Percentiles rank a stretch among this genome's conserved stretches.
Conservation (phyloP, 2,797 vertebrate genomes). For the Tragelaphus eurycerus region DNA sequence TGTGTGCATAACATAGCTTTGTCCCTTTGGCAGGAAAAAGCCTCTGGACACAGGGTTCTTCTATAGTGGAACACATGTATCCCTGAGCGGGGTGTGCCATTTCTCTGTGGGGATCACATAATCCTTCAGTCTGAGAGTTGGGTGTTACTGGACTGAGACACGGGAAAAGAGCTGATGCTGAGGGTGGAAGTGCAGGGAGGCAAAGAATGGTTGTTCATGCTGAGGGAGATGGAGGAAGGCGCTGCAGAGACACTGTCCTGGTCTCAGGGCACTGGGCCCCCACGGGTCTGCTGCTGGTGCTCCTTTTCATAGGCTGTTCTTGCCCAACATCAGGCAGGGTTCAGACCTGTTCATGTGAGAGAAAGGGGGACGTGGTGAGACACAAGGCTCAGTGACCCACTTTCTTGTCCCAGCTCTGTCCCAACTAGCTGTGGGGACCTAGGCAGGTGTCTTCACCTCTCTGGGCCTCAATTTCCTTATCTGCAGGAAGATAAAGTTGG, state of each 20-base stretch:
- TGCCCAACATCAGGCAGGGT: background rate
- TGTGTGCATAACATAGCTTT: background rate
- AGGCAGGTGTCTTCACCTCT: background rate
- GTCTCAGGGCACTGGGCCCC: background rate
- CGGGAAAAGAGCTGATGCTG: background rate
- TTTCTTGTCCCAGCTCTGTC: background rate
- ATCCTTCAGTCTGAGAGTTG: background rate
- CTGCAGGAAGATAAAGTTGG: background rate
- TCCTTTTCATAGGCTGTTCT: background rate
- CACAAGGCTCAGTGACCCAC: background rate
- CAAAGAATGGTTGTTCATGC: accelerated
- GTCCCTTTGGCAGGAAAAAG: background rate
- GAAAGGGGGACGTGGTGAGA: background rate
- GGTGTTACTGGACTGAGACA: background rate
- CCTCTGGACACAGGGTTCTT: background rate
- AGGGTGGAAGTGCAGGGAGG: background rate
- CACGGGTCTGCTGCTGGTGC: accelerated
- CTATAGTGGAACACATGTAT: background rate
- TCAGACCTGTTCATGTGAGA: background rate
- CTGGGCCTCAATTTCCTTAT: background rate
- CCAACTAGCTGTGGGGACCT: background rate
- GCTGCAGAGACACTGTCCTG: background rate
- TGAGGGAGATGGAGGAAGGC: background rate
- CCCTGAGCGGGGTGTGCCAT: background rate
- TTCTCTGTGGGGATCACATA: background rate